phyloP scores from a whole-genome alignment of 2,888 invertebrate species.

The Epiblema foenella region DNA sequence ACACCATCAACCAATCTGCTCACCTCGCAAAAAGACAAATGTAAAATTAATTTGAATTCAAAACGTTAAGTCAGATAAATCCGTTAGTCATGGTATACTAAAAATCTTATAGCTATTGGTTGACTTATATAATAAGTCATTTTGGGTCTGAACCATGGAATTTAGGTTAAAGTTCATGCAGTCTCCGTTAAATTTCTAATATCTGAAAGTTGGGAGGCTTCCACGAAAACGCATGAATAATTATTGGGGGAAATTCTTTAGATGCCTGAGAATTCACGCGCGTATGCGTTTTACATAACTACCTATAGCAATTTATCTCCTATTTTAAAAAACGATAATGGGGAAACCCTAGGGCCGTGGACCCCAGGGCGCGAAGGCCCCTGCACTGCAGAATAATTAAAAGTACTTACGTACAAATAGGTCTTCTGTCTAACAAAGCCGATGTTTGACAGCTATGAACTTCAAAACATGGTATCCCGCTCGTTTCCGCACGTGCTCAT shows the following conservation, averaged over 20 bases:
- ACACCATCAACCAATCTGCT: too few species aligned
- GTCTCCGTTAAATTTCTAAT: conserved; percentile 31
- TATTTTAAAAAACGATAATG: too few species aligned
- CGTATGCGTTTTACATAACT: background rate
- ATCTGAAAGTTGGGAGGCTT: conserved; percentile 17
- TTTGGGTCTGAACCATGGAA: background rate
- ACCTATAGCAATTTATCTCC: background rate
- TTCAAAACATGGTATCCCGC: too few species aligned
- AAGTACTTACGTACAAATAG: too few species aligned
- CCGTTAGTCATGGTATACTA: background rate
- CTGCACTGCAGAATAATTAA: too few species aligned
- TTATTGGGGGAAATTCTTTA: conserved; percentile 1
- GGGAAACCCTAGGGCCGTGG: too few species aligned
- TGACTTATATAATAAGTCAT: background rate
- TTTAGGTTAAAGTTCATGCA: conserved; percentile 25
- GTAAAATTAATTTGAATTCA: background rate
- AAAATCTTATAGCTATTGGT: background rate
- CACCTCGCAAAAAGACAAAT: background rate
- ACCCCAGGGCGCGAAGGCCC: too few species aligned
- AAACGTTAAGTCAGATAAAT: background rate
- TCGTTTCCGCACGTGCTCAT: too few species aligned
- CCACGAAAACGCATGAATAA: conserved; percentile 18
- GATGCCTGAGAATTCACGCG: background rate
- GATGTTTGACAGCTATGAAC: too few species aligned
- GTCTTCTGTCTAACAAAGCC: too few species aligned